These are phyloP conservation scores for Trichoplusia ni DNA, from an alignment of 1,140 invertebrate genomes.

Conservation along the genomic window DNA sequence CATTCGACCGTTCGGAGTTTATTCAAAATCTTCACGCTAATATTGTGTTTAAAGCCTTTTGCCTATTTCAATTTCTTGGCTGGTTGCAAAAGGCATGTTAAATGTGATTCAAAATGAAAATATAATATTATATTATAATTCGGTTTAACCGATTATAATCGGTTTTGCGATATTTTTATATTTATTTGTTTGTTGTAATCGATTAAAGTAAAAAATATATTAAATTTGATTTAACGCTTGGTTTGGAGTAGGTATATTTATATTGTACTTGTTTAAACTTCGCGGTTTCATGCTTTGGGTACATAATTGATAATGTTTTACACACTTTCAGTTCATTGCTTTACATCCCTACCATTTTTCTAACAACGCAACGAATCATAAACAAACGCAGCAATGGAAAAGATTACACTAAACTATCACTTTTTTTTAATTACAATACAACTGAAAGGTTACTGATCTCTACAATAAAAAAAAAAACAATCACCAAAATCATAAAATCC, in stretches of 20 bases:
- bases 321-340: not conserved
- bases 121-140: constrained; percentile 15
- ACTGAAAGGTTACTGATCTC: too few species aligned
- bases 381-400: not conserved
- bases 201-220: not conserved
- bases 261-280: not conserved
- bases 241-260: not conserved
- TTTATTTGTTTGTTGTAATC: constrained; percentile 3
- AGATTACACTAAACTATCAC: too few species aligned
- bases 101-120: constrained; percentile 15
- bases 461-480: too few species aligned
- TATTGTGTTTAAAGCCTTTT: constrained; percentile 20
- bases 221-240: constrained; percentile 1
- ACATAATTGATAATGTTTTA: not conserved
- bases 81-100: constrained; percentile 18
- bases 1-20: constrained; percentile 2
- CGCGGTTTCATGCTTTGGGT: not conserved
- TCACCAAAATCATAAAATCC: too few species aligned
- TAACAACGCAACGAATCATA: too few species aligned
- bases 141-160: not conserved
- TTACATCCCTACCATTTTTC: too few species aligned
- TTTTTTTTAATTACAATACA: too few species aligned
- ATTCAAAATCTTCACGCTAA: constrained; percentile 26
- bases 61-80: constrained; percentile 23
- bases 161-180: not conserved